Conservation (phyloP, 2,113 vertebrate species). For the Zosterops pallidus region DNA sequence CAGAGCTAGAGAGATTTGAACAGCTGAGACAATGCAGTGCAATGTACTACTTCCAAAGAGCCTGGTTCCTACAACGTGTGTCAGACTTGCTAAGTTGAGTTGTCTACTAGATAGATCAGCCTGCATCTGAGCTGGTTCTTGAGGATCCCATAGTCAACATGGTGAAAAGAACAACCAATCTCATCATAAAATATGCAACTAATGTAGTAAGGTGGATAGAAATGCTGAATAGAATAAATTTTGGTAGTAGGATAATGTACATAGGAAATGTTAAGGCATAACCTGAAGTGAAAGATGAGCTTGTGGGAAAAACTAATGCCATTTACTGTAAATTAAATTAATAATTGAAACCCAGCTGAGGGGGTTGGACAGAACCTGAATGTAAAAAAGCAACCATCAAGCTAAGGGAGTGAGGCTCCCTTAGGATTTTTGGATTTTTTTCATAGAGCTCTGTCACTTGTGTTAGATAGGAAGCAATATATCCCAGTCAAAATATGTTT, state of each 20-base stretch:
- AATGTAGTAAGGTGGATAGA: background rate
- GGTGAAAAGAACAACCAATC: background rate
- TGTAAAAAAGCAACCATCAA: background rate
- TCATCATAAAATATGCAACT: background rate
- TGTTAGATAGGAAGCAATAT: background rate
- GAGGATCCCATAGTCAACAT: background rate
- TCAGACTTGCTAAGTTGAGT: background rate
- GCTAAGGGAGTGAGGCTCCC: background rate
- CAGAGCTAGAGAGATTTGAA: background rate
- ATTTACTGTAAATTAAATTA: background rate
- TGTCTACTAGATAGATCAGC: background rate
- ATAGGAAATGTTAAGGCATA: background rate
- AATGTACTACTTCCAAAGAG: background rate
- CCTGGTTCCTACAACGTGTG: background rate
- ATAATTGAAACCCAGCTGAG: background rate
- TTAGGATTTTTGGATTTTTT: background rate
- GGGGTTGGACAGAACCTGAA: background rate
- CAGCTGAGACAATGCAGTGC: background rate
- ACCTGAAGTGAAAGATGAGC: background rate
- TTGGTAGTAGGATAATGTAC: background rate
- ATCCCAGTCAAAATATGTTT: background rate
- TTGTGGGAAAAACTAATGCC: background rate
- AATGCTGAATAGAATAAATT: background rate
- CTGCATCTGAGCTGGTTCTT: background rate
- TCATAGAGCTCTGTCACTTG: background rate